Base-by-base conservation (phyloP, 2,888 invertebrate genomes). In the Gymnosoma rotundatum region DNA sequence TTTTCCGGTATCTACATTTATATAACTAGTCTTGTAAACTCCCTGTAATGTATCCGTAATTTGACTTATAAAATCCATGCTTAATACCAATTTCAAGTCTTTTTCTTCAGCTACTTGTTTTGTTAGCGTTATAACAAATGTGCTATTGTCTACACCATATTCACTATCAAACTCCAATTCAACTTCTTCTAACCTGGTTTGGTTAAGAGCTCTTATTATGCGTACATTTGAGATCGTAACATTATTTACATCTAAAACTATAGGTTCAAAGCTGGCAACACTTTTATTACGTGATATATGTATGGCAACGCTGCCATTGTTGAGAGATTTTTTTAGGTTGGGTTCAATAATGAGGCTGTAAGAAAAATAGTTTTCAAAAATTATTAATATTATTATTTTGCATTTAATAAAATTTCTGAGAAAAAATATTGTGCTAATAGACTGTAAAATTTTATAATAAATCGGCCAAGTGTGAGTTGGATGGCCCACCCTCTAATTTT, bases 11-110 rank as follows among this genome's bases (percentile, higher is more conserved):
- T 89, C 88, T n/a, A 89, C 88, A 86, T 93, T 93, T 1, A 89
- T 83, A 86, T 93, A 93, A 61, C 92, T 92, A 69, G 93, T 93
- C 87, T 93, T 92, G 89, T 94, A 94, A 86, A 93, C 92, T 38
- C 94, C 94, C 87, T 93, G 93, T 63, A 94, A 90, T 1, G 93
- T 93, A 79, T 93, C 93, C 36, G 93, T 93, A 38, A 95, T 89
- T 82, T 92, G 90, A 45, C 94, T 94, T 3, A 89, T 89, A 89
- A 93, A 95, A 67, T 93, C 92, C 83, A 95, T 90, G 73, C 92
- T 90, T 12, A 95, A 87, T 12, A 92, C 88, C 86, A 94, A 93
- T n/a, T 85, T 87, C 32, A 91, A 75, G 32, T 88, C 79, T 36
- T 86, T 66, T 48, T 89, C 89, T 4, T 61, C 75, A 0, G 85